Evolutionary conservation across 1,140 invertebrate genomes (phyloP), one percentile per base, ranked within the genome.

Genomic region (Tigriopus japonicus): DNA sequence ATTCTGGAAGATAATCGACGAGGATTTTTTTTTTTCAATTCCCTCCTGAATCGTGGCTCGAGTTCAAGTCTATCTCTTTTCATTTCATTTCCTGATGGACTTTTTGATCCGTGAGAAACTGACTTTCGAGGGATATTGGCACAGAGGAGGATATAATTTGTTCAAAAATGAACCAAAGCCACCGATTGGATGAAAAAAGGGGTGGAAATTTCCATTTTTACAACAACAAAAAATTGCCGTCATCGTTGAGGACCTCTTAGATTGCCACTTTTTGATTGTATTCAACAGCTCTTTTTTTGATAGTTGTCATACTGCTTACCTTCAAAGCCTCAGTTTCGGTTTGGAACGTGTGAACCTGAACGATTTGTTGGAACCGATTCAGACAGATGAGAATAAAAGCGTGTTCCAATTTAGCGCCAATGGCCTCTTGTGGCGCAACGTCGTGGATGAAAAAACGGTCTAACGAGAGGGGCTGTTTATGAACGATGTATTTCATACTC

Each of bases 371-470:
- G 19, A 78, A 80, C 42, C 78, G 69, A 66, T 78, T 80, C 49
- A 78, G 68, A 67, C 76, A 75, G 56, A 80, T 76, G 40, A 80
- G 65, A 3, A 79, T 76, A 65, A 80, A 79, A 14, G 75, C 75
- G 64, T 74, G 69, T 62, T 79, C 78, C 41, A 80, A 66, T 58
- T 75, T 77, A 62, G 72, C 73, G 14, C 71, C 73, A 42, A 73
- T 68, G 40, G 74, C 74, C 67, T 81, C 80, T 42, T 72, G 67
- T n/a, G 74, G 67, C 23, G 70, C 72, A 23, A 82, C 74, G 68
- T 82, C 81, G 69, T 82, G 80, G 56, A 83, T 72, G 59, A 78
- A 79, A 66, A 81, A 80, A 12, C 80, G 71, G 68, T 83, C 81
- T 15, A 83, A 67, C 6, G 81, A 79, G 2, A 83, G 72, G 24